These are phyloP conservation scores for Aphrocallistes beatrix DNA, from an alignment of 37 sponge, comb jelly and placozoan genomes.

Conservation along the genomic window DNA sequence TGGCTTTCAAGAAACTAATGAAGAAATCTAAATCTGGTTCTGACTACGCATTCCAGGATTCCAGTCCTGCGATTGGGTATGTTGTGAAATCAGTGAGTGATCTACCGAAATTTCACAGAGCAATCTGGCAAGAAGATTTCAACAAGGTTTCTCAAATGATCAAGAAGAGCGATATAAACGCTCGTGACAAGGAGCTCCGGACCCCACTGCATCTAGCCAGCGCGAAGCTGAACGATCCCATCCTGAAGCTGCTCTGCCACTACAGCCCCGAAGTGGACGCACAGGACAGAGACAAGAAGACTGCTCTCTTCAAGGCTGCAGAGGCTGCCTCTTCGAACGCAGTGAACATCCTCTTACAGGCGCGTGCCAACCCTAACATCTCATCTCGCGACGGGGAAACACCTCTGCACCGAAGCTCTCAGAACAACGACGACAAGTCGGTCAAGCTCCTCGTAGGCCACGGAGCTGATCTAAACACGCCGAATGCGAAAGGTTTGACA, in stretches of 20 bases:
- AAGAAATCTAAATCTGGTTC: conserved; percentile 8
- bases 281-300: not conserved
- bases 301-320: not conserved
- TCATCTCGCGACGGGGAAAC: not conserved
- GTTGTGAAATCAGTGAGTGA: not conserved
- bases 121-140: not conserved
- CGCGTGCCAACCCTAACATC: not conserved
- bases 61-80: not conserved
- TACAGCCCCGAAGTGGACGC: not conserved
- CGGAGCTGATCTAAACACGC: not conserved
- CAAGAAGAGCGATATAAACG: not conserved
- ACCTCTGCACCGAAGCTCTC: not conserved
- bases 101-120: not conserved
- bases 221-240: not conserved
- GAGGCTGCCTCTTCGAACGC: not conserved
- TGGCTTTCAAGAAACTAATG: not conserved
- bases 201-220: not conserved
- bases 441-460: not conserved
- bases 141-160: not conserved
- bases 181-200: not conserved
- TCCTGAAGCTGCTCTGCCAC: not conserved
- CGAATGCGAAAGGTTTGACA: conserved; percentile 34
- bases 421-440: not conserved
- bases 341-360: not conserved
- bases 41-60: not conserved